phyloP scores from a whole-genome alignment of 2,888 invertebrate genomes.

The Drosophila prostipennis region DNA sequence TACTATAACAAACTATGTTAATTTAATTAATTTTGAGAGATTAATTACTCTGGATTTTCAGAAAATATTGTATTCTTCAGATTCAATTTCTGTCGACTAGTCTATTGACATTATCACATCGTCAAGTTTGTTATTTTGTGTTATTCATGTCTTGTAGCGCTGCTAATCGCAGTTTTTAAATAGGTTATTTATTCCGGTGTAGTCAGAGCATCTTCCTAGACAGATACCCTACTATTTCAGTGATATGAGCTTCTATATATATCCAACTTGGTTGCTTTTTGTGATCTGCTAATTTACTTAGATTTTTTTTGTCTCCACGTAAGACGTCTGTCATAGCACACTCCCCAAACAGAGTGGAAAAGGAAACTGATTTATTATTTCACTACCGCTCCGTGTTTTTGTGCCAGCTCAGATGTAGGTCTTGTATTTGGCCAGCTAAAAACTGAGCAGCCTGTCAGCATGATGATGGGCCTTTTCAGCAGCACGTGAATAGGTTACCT shows the following conservation, averaged over 20 bases:
- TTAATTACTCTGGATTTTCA: too few species aligned
- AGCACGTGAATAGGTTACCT: constrained; percentile 36
- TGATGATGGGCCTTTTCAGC: not conserved
- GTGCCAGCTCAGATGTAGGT: constrained; percentile 1
- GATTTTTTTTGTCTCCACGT: constrained; percentile 28
- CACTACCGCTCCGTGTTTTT: constrained; percentile 14
- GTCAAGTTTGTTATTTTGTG: too few species aligned
- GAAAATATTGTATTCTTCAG: too few species aligned
- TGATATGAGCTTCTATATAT: constrained; percentile 5
- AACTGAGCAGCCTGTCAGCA: constrained; percentile 6
- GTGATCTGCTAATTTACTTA: constrained; percentile 30
- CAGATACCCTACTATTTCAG: not conserved
- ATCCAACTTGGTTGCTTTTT: constrained; percentile 8
- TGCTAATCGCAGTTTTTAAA: too few species aligned
- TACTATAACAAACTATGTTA: too few species aligned
- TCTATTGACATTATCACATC: too few species aligned
- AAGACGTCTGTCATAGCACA: constrained; percentile 23
- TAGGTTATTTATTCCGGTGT: not conserved
- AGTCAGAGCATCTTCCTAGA: not conserved
- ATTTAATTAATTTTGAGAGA: too few species aligned
- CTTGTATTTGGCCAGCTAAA: constrained; percentile 25
- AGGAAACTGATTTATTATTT: constrained; percentile 38
- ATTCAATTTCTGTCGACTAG: too few species aligned
- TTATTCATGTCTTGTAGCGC: too few species aligned
- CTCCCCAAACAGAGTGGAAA: constrained; percentile 26